Conservation (phyloP, 1,140 invertebrate species). For the Trichonephila clavipes region DNA sequence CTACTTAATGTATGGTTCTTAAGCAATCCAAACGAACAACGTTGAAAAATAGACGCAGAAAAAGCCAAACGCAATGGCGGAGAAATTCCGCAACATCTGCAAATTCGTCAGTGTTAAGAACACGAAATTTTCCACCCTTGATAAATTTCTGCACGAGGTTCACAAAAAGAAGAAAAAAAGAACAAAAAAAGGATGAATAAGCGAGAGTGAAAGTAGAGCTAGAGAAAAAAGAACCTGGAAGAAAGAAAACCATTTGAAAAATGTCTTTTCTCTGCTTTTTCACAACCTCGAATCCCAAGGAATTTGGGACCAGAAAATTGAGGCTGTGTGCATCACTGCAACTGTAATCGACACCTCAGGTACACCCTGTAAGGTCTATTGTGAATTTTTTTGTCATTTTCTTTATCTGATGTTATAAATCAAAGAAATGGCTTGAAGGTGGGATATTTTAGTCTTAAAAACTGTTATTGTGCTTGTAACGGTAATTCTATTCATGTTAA, state of each 20-base stretch:
- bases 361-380: neutral
- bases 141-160: slow-evolving; percentile 2
- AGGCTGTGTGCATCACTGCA: slow-evolving; percentile 4
- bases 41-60: neutral
- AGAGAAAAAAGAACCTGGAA: neutral
- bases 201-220: neutral
- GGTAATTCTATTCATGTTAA: too few relatives aligned
- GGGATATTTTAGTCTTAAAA: neutral
- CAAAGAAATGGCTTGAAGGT: neutral
- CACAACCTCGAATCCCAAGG: neutral
- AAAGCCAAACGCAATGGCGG: neutral
- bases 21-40: neutral
- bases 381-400: neutral
- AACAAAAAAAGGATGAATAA: neutral
- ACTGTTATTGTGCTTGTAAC: neutral
- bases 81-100: neutral
- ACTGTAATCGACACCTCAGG: slow-evolving; percentile 40
- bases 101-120: slow-evolving; percentile 6
- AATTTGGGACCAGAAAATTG: slow-evolving; percentile 31
- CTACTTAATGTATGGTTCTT: too few relatives aligned
- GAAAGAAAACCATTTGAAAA: neutral
- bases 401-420: neutral
- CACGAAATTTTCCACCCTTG: slow-evolving; percentile 13
- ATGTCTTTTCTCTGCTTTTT: neutral
- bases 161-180: neutral